Base-by-base conservation (phyloP, 30 jellyfish, hydroid and myxozoan genomes). In the Cassiopea xamachana region DNA sequence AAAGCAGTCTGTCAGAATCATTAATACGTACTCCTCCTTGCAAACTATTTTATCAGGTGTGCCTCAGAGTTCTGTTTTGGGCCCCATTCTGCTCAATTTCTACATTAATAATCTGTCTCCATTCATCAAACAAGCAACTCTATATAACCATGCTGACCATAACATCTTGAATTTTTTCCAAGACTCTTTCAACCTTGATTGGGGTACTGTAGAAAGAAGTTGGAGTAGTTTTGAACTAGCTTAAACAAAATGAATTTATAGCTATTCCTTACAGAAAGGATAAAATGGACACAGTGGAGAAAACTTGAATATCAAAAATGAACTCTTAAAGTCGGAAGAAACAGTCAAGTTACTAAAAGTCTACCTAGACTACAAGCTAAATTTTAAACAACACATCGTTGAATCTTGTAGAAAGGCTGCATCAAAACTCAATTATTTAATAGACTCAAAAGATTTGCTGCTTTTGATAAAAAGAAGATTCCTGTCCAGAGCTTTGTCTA, bases 21-120 rank as follows among this genome's bases (percentile, higher is more conserved):
- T 62, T 67, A 72, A 72, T 83, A 46, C 70, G 60, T 71, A 27
- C 68, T 61, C 69, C 58, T 48, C 48, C 44, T 83, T 83, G 12
- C 71, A 64, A 83, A 61, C 71, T 44, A 58, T 83, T 48, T 3
- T 69, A 2, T 83, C 92, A 39, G 90, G 90, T 48, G 90, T 81
- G 59, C 90, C 90, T 69, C 90, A 81, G 67, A 85, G 84, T 43
- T 81, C 90, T 48, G 72, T 81, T 49, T 58, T 81, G 72, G 90
- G 84, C 58, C 90, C 85, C 8, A 81, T 81, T 49, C 45, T 81
- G 16, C 59, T 81, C 48, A 81, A 81, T 64, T 43, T 58, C 45
- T 81, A 43, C 46, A 49, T 69, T 7, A 83, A 83, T 27, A 71
- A 83, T 49, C 58, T 83, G 14, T 60, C 68, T 83, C 60, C 7